Conservation (phyloP, 1,140 invertebrate species). For the Drosophila jambulina region DNA sequence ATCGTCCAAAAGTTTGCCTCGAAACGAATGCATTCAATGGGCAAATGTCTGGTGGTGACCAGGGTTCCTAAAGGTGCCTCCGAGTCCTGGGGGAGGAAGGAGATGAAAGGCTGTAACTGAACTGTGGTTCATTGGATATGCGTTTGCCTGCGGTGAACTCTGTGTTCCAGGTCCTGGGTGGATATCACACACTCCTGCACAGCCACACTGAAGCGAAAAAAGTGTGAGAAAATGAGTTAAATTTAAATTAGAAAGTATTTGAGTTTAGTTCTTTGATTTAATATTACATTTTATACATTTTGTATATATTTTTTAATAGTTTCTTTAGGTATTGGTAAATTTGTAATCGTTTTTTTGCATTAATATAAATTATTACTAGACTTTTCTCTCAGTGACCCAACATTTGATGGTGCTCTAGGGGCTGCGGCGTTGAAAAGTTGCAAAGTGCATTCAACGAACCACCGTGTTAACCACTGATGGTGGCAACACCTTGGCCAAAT, state of each 20-base stretch:
- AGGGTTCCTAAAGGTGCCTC: background rate
- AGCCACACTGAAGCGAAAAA: background rate
- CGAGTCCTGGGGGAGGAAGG: slow-evolving; percentile 1
- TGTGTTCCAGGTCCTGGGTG: background rate
- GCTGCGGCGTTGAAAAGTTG: slow-evolving; percentile 8
- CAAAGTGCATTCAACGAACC: slow-evolving; percentile 35
- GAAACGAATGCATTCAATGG: slow-evolving; percentile 28
- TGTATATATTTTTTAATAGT: background rate
- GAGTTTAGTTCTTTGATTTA: background rate
- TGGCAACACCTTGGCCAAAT: slow-evolving; percentile 39
- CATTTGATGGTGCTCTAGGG: background rate
- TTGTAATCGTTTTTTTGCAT: background rate
- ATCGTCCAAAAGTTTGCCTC: slow-evolving; percentile 23
- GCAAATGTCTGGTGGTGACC: slow-evolving; percentile 29
- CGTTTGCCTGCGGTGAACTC: slow-evolving; percentile 39
- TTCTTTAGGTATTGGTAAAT: background rate
- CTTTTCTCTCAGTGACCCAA: background rate
- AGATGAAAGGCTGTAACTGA: slow-evolving; percentile 33
- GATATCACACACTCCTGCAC: background rate
- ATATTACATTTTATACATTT: too few species aligned
- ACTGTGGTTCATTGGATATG: slow-evolving; percentile 58
- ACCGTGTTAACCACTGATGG: slow-evolving; percentile 36
- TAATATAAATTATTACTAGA: background rate
- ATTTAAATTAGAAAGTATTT: background rate
- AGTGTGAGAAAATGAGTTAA: background rate